Percentiles rank a stretch among this genome's conserved stretches.
These are phyloP conservation scores for Myocastor coypus DNA, from an alignment of 2,113 vertebrate species.

Conservation along the genomic window DNA sequence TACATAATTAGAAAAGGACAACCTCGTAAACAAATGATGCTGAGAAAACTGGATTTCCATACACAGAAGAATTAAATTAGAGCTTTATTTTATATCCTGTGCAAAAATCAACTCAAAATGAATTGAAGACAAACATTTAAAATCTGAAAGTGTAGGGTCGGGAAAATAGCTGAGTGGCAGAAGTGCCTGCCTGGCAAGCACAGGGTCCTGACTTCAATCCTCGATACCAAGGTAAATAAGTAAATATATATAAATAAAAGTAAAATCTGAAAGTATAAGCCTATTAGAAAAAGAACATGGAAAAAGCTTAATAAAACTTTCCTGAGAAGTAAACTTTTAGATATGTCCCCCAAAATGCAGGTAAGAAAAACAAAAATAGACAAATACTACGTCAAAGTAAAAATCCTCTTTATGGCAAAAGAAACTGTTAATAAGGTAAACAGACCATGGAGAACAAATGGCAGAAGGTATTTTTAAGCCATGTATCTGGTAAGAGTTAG, in stretches of 20 bases:
- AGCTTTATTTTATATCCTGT: neutral
- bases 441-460: neutral
- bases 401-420: neutral
- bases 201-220: too few species aligned
- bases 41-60: neutral
- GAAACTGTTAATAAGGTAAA: neutral
- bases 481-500: neutral
- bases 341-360: neutral
- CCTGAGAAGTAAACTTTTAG: neutral
- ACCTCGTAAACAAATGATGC: neutral
- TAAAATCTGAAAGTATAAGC: neutral
- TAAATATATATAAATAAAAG: too few species aligned
- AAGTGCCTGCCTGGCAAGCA: too few species aligned
- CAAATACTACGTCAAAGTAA: neutral
- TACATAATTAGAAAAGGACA: neutral
- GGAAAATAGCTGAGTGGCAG: too few species aligned
- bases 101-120: neutral
- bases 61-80: neutral
- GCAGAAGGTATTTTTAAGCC: neutral
- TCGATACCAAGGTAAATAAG: too few species aligned
- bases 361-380: neutral
- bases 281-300: neutral
- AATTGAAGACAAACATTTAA: neutral
- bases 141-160: neutral
- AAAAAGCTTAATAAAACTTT: neutral